Base-by-base conservation (phyloP, 2,888 invertebrate species). In the Galerucella pusilla region DNA sequence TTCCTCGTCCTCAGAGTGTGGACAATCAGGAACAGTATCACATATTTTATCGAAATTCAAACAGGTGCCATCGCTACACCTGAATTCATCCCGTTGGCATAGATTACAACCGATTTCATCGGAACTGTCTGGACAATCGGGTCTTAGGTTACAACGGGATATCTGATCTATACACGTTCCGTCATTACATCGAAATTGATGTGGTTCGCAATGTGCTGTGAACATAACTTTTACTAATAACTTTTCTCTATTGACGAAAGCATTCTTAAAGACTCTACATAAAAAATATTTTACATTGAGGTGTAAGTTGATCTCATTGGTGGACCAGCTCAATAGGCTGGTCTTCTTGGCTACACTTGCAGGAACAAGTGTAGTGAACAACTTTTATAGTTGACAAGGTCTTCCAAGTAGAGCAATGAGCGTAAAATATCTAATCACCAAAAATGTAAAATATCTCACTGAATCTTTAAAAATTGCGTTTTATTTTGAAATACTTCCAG, bases 51-150 rank as follows among this genome's bases (percentile, higher is more conserved):
- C 85, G 71, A 89, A 85, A 76, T 83, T 86, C 72, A 91, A 84
- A 81, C 91, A 91, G 75, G 86, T 87, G 42, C 91, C 91, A 80
- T 90, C 89, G 74, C 86, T 85, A 83, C 92, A 92, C 59, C 89
- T 87, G 85, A 89, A 92, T 84, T 91, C 88, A 77, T 91, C 90
- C 16, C 85, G 84, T 73, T 84, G 82, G 85, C 90, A 90, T 54
- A 86, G 85, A 75, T 93, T 89, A 88, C 96, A 96, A 81, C 93
- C 93, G 71, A 91, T 85, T 88, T 96, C 96, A 86, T 96, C 96
- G 64, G 93, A 92, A 52, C 91, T 90, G 84, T 96, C 96, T 1
- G 88, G 88, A 85, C 98, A 98, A 86, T 98, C 97, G 63, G 90
- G 90, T 80, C 88, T 88, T 82, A 89, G 87, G 86, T 93, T 90